Evolutionary conservation across 2,797 vertebrate genomes (phyloP), one percentile per base, ranked within the genome.

Genomic region (Corythornis leucogaster): DNA sequence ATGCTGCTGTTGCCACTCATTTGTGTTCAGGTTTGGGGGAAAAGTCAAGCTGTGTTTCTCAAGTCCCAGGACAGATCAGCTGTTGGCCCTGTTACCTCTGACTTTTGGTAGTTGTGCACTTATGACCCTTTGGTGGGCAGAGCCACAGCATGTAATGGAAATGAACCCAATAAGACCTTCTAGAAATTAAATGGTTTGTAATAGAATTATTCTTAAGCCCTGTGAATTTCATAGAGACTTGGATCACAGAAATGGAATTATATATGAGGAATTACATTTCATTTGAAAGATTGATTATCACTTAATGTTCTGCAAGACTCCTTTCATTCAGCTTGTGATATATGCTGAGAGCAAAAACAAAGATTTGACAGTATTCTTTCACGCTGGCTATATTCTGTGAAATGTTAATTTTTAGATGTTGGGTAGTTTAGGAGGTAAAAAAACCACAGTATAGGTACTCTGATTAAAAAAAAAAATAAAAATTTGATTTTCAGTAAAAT

Each of bases 401-500:
- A 58, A 89, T 40, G 80, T 90, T 84, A 66, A 91, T 87, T 87
- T 91, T 75, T 45, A 54, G 28, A 11, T 58, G 46, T 73, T 88
- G 22, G 10, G 48, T 70, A 82, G 35, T 82, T 88, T 74, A 54
- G 22, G 63, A 62, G 17, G 4, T 1, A 79, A 51, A 31, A 51
- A 53, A 48, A 10, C 4, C 51, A 33, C 28, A 57, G 55, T 78
- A 16, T 55, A 77, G 19, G 24, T 75, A 43, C 19, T 42, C 66
- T 59, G 54, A 74, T 91, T 45, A 94, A 91, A 96, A 80, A 68
- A 93, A 45, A 90, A 94, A 85, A 33, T 33, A 33, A 33, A 5
- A 11, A 17, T 80, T 74, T 69, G 74, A 91, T 93, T 95, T 82
- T 81, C 80, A 81, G 85, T 96, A 75, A 94, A 79, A 42, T 28